These are phyloP conservation scores for Lithophane socia DNA, from an alignment of 2,888 invertebrate species.

Conservation along the genomic window DNA sequence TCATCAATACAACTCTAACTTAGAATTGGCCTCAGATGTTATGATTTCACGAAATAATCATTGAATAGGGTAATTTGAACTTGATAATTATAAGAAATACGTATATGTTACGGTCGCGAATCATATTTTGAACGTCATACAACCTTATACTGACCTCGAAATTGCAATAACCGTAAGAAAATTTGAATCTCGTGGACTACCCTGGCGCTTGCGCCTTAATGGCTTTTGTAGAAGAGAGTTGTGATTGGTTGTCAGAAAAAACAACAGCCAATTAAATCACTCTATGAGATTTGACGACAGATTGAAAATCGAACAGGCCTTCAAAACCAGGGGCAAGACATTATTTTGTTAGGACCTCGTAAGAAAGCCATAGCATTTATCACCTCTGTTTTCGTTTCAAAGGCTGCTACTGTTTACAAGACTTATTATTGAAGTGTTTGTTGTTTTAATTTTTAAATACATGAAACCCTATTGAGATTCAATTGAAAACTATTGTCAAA, in stretches of 20 bases:
- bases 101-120: background rate
- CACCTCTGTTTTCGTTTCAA: slow-evolving; percentile 31
- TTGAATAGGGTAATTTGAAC: background rate
- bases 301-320: background rate
- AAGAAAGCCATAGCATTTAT: background rate
- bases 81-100: background rate
- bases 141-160: background rate
- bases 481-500: slow-evolving; percentile 21
- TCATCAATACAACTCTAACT: too few species aligned
- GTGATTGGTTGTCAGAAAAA: background rate
- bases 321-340: background rate
- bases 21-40: background rate
- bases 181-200: background rate
- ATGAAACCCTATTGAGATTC: slow-evolving; percentile 51
- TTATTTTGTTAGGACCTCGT: background rate
- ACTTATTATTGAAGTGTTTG: slow-evolving; percentile 40
- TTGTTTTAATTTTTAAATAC: slow-evolving; percentile 15
- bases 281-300: background rate
- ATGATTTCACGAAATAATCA: background rate
- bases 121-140: background rate
- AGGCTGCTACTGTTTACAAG: slow-evolving; percentile 41
- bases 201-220: background rate
- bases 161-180: background rate
- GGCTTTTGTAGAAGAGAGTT: background rate
- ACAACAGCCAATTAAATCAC: background rate